Percentiles rank a stretch among this genome's conserved stretches.
These are phyloP conservation scores for Drymonia ruficornis DNA, from an alignment of 2,888 invertebrate species.

Conservation along the genomic window DNA sequence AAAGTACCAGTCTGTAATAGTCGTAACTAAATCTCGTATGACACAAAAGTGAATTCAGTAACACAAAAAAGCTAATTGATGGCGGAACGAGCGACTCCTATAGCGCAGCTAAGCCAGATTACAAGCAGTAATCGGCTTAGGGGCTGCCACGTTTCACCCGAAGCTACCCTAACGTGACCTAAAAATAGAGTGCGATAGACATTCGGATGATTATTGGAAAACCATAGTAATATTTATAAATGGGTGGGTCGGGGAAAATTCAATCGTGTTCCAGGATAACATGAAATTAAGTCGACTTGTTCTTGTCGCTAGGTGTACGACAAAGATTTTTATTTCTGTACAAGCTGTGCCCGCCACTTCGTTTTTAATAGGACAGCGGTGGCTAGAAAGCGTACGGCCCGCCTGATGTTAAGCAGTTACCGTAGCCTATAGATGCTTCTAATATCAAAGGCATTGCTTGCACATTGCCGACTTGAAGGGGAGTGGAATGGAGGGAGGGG, in stretches of 20 bases:
- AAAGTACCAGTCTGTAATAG: too few relatives aligned
- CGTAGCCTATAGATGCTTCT: too few relatives aligned
- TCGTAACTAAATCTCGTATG: too few relatives aligned
- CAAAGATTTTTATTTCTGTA: not conserved
- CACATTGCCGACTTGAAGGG: too few relatives aligned
- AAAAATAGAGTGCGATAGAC: not conserved
- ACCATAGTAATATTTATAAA: not conserved
- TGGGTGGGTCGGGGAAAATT: not conserved
- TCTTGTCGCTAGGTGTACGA: not conserved
- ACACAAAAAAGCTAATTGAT: not conserved
- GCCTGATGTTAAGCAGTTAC: too few relatives aligned
- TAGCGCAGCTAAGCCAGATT: not conserved
- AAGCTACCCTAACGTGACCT: conserved; percentile 1
- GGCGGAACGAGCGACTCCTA: not conserved
- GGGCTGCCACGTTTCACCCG: not conserved
- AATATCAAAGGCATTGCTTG: too few relatives aligned
- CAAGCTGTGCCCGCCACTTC: too few relatives aligned
- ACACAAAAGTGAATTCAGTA: not conserved
- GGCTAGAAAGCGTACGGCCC: too few relatives aligned
- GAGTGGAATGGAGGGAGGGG: too few relatives aligned
- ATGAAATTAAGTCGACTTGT: not conserved
- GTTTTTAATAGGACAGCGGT: too few relatives aligned
- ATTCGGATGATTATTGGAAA: conserved; percentile 1
- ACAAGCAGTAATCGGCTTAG: conserved; percentile 1
- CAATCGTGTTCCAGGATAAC: conserved; percentile 1